Evolutionary conservation across 2,113 vertebrate species (phyloP).

Genomic region (Bos taurus): DNA sequence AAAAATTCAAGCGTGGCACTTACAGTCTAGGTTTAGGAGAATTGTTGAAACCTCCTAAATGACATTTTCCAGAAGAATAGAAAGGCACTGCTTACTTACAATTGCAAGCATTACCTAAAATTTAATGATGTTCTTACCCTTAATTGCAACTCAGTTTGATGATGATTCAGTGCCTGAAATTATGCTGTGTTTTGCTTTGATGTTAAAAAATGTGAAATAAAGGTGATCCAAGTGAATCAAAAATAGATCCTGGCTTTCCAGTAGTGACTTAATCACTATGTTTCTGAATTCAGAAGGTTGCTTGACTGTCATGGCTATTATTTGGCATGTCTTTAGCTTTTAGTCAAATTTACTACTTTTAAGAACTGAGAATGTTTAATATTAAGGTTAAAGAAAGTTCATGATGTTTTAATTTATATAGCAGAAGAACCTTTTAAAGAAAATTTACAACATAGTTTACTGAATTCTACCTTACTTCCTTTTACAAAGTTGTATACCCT

Average conservation of each 20-base stretch:
- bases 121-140: constrained; percentile 78
- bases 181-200: constrained; percentile 68
- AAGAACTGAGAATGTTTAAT: constrained; percentile 41
- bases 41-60: constrained; percentile 74
- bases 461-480: background rate
- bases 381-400: constrained; percentile 54
- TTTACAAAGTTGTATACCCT: constrained; percentile 3
- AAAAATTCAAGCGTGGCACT: constrained; percentile 80
- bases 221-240: constrained; percentile 56
- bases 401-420: constrained; percentile 36
- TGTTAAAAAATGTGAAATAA: constrained; percentile 68
- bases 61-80: constrained; percentile 76
- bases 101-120: constrained; percentile 74
- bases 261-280: constrained; percentile 51
- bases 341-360: constrained; percentile 53
- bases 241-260: constrained; percentile 61
- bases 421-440: background rate
- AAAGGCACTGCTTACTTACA: constrained; percentile 70
- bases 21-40: constrained; percentile 79
- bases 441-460: background rate
- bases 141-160: constrained; percentile 78
- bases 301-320: constrained; percentile 39
- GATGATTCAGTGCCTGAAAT: constrained; percentile 75
- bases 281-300: constrained; percentile 39
- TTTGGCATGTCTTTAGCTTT: constrained; percentile 42